Base-by-base conservation (phyloP, 2,888 invertebrate genomes). In the Charanyca ferruginea region DNA sequence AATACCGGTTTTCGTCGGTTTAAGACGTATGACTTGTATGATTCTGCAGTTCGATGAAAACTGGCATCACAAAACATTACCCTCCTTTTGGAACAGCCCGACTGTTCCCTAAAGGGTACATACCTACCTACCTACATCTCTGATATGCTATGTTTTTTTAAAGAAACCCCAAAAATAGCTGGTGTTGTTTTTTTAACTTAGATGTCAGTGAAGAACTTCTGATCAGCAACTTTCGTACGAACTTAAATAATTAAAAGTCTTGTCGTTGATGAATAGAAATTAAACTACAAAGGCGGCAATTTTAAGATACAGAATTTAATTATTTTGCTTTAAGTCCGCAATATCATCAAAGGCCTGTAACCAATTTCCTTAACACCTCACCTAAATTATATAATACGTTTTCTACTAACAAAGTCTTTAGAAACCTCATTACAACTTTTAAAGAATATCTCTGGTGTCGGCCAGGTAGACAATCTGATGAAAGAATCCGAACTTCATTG, bases 401-500 rank as follows among this genome's bases (percentile, higher is more conserved):
- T 18, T 11, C 3, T 13, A 11, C 9, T 18, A 11, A 20, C 3
- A 13, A 28, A 66, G n/a, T 16, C 13, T 57, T 57, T 7, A 42
- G 42, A 57, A 68, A 73, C 44, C 64, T 71, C 53, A 71, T 79
- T 77, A 53, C 44, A 58, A 64, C 44, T 57, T 54, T 55, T 44
- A 58, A 66, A 52, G 35, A 35, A 18, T 48, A 42, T 3, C 23
- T 9, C 64, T 38, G 45, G 64, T 68, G 68, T 75, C 61, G 28
- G 51, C 38, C 60, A 72, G 71, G 64, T 69, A 63, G 47, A 66
- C 66, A 65, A 57, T 58, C 53, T 60, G 51, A 73, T 70, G 65
- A 58, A 66, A 59, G 20, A n/a, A n/a, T n/a, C 59, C 65, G 48
- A 64, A 62, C 61, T 81, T 66, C 72, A 85, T 83, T 83, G 77